Percentiles rank a stretch among this genome's conserved stretches.
Evolutionary conservation across 2,113 vertebrate genomes (phyloP).

Genomic region (Oceanodroma tethys): DNA sequence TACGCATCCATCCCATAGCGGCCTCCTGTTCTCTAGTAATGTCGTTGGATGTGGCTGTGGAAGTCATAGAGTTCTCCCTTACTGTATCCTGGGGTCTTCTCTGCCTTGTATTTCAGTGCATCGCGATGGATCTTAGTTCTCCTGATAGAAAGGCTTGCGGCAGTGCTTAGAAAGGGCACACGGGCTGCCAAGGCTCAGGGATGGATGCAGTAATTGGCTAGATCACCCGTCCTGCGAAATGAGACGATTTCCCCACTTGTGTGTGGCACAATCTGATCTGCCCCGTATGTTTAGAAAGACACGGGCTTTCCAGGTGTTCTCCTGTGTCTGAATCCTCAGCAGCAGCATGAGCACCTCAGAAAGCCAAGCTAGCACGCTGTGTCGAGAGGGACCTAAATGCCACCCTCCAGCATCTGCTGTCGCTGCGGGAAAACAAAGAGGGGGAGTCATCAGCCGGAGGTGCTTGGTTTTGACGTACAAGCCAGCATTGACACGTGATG

Average conservation of each 20-base stretch:
- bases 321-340: neutral
- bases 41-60: neutral
- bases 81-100: neutral
- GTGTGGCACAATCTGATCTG: conserved; percentile 7
- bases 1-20: fast-evolving
- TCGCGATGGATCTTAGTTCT: neutral
- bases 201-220: neutral
- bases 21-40: neutral
- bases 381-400: neutral
- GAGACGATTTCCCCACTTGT: neutral
- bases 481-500: neutral
- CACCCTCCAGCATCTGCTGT: neutral
- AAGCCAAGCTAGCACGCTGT: fast-evolving
- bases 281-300: neutral
- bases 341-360: neutral
- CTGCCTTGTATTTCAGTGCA: neutral
- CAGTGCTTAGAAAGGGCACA: neutral
- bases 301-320: neutral
- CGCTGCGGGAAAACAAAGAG: neutral
- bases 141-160: neutral
- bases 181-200: neutral
- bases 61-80: neutral
- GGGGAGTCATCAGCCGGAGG: neutral
- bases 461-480: neutral
- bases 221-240: neutral